A percentile compares a stretch with the other conserved stretches of the same genome.
phyloP scores from a whole-genome alignment of 2,888 invertebrate species.

The Coremacera marginata region DNA sequence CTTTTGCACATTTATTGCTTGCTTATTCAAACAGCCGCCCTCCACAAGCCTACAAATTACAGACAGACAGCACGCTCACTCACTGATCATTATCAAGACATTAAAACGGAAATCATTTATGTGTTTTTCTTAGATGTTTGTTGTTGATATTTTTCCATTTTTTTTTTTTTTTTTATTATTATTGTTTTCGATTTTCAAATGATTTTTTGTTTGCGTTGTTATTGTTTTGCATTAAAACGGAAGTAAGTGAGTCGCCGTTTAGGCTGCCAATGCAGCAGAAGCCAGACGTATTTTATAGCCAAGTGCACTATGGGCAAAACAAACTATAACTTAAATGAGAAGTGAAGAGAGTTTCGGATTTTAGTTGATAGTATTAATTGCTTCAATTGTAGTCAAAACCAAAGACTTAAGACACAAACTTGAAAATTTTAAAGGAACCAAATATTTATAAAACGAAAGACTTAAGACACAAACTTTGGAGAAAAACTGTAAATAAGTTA shows the following conservation, averaged over 20 bases:
- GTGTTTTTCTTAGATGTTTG: conserved; percentile 12
- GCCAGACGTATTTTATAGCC: conserved; percentile 44
- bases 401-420: no score
- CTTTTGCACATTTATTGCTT: not conserved
- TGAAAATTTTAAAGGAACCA: no score
- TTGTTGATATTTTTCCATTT: not conserved
- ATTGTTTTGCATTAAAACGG: conserved; percentile 48
- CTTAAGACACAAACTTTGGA: no score
- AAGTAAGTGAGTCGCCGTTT: conserved; percentile 55
- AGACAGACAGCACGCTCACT: not conserved
- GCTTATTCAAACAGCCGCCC: not conserved
- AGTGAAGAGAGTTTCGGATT: no score
- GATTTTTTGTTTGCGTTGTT: conserved; percentile 2
- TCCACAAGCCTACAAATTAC: not conserved
- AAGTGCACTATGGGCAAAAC: not conserved
- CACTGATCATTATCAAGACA: conserved; percentile 14
- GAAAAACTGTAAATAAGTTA: no score
- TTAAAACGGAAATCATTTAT: conserved; percentile 33
- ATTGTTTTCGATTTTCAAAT: not conserved
- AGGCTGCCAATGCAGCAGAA: conserved; percentile 50
- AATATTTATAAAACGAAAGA: no score
- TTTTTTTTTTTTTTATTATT: not conserved
- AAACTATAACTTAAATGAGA: no score
- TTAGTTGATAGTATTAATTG: no score
- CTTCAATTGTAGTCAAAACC: no score